phyloP scores from a whole-genome alignment of 2,113 vertebrate genomes.

The Tyto alba region DNA sequence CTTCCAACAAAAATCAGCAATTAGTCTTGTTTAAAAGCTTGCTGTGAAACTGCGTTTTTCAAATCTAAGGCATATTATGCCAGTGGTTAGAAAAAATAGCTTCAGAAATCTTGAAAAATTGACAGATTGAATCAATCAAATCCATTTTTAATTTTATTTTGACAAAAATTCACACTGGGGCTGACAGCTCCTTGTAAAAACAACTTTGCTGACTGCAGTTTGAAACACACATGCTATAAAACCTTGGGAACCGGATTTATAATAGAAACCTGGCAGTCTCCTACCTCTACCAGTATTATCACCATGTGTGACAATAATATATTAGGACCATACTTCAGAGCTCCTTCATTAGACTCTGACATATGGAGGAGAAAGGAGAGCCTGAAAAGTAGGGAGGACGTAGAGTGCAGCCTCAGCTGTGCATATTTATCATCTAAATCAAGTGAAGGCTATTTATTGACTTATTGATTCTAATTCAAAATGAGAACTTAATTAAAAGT shows the following conservation, averaged over 20 bases:
- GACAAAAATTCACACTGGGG: slow-evolving; percentile 44
- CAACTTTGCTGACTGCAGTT: slow-evolving; percentile 41
- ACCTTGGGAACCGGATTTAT: slow-evolving; percentile 10
- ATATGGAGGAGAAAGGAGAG: slow-evolving; percentile 40
- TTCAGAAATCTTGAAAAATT: slow-evolving; percentile 46
- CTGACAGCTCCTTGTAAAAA: slow-evolving; percentile 55
- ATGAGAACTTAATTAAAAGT: slow-evolving; percentile 65
- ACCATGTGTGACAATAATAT: slow-evolving; percentile 43
- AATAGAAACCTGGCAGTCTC: neutral
- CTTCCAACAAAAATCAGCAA: slow-evolving; percentile 6
- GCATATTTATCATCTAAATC: slow-evolving; percentile 53
- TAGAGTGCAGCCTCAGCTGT: slow-evolving; percentile 53
- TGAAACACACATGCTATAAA: slow-evolving; percentile 3
- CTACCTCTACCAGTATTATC: neutral
- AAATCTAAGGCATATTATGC: slow-evolving; percentile 56
- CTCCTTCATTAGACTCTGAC: slow-evolving; percentile 50
- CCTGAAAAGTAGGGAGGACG: slow-evolving; percentile 11
- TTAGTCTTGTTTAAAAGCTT: slow-evolving; percentile 27
- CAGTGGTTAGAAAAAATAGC: slow-evolving; percentile 53
- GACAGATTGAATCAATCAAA: slow-evolving; percentile 64
- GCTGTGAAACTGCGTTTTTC: slow-evolving; percentile 27
- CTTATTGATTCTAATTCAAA: slow-evolving; percentile 66
- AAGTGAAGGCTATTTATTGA: slow-evolving; percentile 64
- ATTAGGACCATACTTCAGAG: slow-evolving; percentile 45
- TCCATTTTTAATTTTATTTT: slow-evolving; percentile 64